Evolutionary conservation across 2,888 invertebrate genomes (phyloP), one percentile per base, ranked within the genome.

Genomic region (Macroteleia sp.): DNA sequence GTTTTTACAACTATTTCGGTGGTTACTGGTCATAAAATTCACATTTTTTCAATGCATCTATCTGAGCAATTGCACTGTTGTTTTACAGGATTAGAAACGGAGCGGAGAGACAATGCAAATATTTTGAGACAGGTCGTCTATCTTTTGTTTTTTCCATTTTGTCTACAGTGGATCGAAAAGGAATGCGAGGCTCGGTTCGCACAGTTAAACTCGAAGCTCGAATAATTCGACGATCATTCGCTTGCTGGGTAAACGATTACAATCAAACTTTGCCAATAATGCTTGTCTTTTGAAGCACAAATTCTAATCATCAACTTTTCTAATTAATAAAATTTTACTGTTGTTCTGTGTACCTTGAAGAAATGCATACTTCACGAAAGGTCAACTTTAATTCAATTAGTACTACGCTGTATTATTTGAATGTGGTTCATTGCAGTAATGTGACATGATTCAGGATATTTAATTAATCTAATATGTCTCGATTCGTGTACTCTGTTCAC

Each of bases 271-370:
- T 36, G 20, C 39, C 62, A 32, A 36, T 59, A 34, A 46, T 85
- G 82, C 85, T 87, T 87, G 83, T 84, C 81, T 85, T 81, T 64
- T 75, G 81, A 76, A 83, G 83, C 79, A 82, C 46, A 42, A 85
- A 84, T 87, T 87, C 85, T 82, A 84, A 86, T 88, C 79, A 82
- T 85, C 85, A 85, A 87, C 83, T 88, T 88, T 87, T 83, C 80
- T 86, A 86, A 87, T 88, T 87, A 87, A 87, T 85, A 84, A 82
- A 82, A 84, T 86, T 82, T 80, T 66, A 39, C 70, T 61, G 70
- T 82, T 70, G 69, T 67, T 74, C 46, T 80, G 74, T 79, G 67
- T 83, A 75, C 62, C 66, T 80, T 78, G 36, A 32, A 50, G 74
- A 66, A 75, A 82, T 83, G 80, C 80, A 85, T 81, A 54, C 50